Evolutionary conservation across 2,113 vertebrate species (phyloP).

Genomic region (Macquaria australasica): DNA sequence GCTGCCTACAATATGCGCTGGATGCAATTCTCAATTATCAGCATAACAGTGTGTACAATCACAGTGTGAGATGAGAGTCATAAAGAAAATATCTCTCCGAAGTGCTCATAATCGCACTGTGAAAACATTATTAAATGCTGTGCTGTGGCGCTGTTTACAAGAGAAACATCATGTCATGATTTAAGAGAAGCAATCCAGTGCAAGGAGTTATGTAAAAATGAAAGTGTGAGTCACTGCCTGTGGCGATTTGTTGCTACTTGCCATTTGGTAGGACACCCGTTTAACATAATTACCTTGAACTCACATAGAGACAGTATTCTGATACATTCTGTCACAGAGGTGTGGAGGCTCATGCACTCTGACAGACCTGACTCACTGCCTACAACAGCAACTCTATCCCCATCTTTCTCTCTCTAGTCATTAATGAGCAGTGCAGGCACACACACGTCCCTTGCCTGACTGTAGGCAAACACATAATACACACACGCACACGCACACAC

Average conservation of each 20-base stretch:
- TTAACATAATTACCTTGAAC: constrained; percentile 19
- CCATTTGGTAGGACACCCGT: constrained; percentile 2
- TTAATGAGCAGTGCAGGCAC: background rate
- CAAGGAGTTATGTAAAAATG: constrained; percentile 2
- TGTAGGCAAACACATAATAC: background rate
- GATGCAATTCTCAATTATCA: background rate
- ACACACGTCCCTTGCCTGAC: background rate
- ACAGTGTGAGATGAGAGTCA: constrained; percentile 9
- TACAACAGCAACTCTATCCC: background rate
- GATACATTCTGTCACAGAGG: constrained; percentile 9
- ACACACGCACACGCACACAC: background rate
- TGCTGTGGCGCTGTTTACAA: background rate
- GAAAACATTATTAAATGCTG: constrained; percentile 14
- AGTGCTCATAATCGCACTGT: background rate
- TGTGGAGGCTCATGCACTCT: background rate
- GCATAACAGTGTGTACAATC: constrained; percentile 3
- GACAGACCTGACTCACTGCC: background rate
- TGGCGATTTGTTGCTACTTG: constrained; percentile 23
- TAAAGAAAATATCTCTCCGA: constrained; percentile 2
- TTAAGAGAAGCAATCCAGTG: background rate
- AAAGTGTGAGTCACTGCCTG: constrained; percentile 32
- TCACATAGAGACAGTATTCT: background rate
- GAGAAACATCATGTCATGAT: constrained; percentile 6
- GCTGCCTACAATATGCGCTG: background rate
- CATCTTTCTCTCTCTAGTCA: constrained; percentile 1